Base-by-base conservation (phyloP, 1,140 invertebrate species). In the Dendroctonus valens region DNA sequence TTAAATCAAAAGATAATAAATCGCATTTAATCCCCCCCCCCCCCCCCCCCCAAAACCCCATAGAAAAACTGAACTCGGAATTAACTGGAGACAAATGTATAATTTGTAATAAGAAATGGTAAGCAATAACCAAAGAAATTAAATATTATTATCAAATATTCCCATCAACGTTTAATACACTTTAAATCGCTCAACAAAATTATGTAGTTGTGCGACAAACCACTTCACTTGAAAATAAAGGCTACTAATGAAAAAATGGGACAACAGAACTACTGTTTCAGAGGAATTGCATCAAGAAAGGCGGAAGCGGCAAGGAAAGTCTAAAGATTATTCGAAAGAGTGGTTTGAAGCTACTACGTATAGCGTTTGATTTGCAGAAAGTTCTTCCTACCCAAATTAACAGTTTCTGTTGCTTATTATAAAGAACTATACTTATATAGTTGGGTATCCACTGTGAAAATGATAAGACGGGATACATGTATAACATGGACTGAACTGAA, bases 61-160 rank as follows among this genome's bases (percentile, higher is more conserved):
- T n/a, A 59, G 41, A 49, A 61, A 68, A 70, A 40, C 52, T 68
- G 6, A 6, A 49, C 44, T 61, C 48, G n/a, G 50, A 65, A 14
- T 62, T 70, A 42, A 59, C 7, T 9, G 39, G 69, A 64, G 9
- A 70, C 58, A 73, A 64, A 65, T 74, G 73, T 60, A 12, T 59
- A 41, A 66, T 67, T 65, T 67, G 48, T 74, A 68, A 49, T 6
- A 12, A 55, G 40, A 67, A n/a, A n/a, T n/a, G n/a, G n/a, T n/a
- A 52, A 67, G 61, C 40, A 53, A 41, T 41, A 12, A 42, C 42
- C 26, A 9, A 42, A 6, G 37, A 61, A 61, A 42, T 41, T 48
- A 60, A 67, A 67, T 49, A 51, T 39, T 59, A 59, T 38, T 59
- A 59, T 15, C 14, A 50, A 8, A 15, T 50, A 44, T 67, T 67